Percentiles rank a stretch among this genome's conserved stretches.
Conservation (phyloP, 2,113 vertebrate species). For the Laticauda laticaudata region DNA sequence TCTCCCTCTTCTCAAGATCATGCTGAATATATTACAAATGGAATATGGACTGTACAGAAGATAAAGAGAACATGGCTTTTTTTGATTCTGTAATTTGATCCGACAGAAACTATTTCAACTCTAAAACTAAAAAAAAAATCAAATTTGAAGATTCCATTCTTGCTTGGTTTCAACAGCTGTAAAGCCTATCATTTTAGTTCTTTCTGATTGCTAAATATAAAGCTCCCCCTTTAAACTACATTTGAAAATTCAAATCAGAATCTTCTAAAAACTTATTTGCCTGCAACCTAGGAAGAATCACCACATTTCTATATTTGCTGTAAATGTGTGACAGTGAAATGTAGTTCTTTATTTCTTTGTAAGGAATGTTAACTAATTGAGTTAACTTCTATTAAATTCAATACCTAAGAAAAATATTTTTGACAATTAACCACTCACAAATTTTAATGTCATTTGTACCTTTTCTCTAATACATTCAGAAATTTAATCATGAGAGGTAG, state of each 20-base stretch:
- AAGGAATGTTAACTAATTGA: background rate
- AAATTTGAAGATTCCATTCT: background rate
- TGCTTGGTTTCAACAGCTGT: background rate
- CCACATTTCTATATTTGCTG: background rate
- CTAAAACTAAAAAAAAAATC: background rate
- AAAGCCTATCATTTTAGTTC: background rate
- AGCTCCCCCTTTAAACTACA: background rate
- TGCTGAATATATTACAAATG: background rate
- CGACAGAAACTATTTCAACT: background rate
- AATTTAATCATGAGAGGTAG: background rate
- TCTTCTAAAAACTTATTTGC: background rate
- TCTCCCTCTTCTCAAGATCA: background rate
- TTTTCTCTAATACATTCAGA: background rate
- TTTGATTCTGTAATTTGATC: background rate
- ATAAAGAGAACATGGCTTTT: background rate
- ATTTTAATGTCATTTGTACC: background rate
- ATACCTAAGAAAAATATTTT: background rate
- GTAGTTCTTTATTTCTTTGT: background rate
- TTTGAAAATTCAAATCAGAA: background rate
- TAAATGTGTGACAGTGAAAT: background rate
- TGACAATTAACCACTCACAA: background rate
- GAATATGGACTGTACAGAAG: background rate
- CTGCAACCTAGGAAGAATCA: background rate
- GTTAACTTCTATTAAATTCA: background rate
- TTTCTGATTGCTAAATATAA: background rate